Base-by-base conservation (phyloP, 2,113 vertebrate species). In the Amblyopsis rosae region DNA sequence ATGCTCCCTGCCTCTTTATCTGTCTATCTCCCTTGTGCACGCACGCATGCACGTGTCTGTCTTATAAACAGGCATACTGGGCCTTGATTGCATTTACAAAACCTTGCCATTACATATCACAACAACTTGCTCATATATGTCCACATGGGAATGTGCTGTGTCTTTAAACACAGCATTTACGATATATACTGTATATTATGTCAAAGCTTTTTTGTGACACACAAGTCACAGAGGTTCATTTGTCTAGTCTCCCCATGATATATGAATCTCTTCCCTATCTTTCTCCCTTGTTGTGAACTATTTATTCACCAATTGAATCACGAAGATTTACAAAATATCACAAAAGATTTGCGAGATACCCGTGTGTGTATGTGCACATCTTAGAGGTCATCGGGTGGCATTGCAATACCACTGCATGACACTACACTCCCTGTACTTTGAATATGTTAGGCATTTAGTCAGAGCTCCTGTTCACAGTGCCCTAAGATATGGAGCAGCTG, bases 341-440 rank as follows among this genome's bases (percentile, higher is more conserved):
- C 72, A 76, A 56, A 63, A 67, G 68, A 84, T 89, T 89, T 87
- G 62, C 62, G 54, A 57, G 19, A 41, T 65, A 7, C 33, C 47
- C 47, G 0, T 41, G 45, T 46, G 62, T 49, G 19, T 19, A 50
- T 17, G 50, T 56, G 57, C 6, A 19, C 4, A 10, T 17, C n/a
- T 4, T 8, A 17, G 17, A 51, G 3, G 12, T 6, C 54, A 19
- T 10, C 58, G 49, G 61, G 77, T 76, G 76, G 59, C 65, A 83
- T 54, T 63, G 62, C 69, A 62, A 67, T 72, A 65, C 75, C 51
- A 78, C 70, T 78, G 59, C 69, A 19, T 80, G 45, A 65, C 54
- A 58, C 3, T 60, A 65, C 67, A 46, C 26, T 45, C 46, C 26
- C 54, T 41, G 59, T 58, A 72, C 69, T 63, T 82, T 75, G 56